These are phyloP conservation scores for Drosophila athabasca DNA, from an alignment of 1,140 invertebrate species.

Conservation along the genomic window DNA sequence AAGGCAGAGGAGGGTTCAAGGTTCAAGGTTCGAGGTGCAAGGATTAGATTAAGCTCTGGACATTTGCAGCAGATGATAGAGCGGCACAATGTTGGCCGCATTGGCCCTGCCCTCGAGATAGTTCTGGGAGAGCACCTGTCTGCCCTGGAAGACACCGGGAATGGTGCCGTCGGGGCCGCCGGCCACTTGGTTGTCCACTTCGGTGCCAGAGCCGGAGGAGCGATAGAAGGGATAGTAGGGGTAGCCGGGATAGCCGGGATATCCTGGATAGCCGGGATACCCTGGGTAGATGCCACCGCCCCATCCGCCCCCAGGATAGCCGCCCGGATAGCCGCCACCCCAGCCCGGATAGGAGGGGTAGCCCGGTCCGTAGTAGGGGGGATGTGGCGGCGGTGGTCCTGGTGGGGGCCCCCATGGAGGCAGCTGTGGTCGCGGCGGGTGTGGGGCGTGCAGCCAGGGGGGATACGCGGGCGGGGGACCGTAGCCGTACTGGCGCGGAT, in stretches of 20 bases:
- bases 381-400: constrained; percentile 32
- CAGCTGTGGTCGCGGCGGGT: constrained; percentile 16
- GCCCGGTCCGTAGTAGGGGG: constrained; percentile 33
- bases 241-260: constrained; percentile 31
- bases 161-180: constrained; percentile 12
- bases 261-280: not conserved
- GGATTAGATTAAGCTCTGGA: constrained; percentile 28
- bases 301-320: constrained; percentile 14
- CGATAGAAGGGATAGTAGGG: constrained; percentile 55
- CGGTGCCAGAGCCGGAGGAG: constrained; percentile 29
- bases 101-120: constrained; percentile 48
- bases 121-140: constrained; percentile 34
- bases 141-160: constrained; percentile 57
- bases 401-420: constrained; percentile 46
- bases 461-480: constrained; percentile 11
- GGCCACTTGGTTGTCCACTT: constrained; percentile 29
- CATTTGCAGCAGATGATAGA: constrained; percentile 67
- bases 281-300: constrained; percentile 8
- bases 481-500: constrained; percentile 57
- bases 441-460: constrained; percentile 13
- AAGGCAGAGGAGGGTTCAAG: no score
- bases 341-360: constrained; percentile 43
- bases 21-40: no score
- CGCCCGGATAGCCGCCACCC: constrained; percentile 14
- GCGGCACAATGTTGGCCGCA: constrained; percentile 44